phyloP scores from a whole-genome alignment of 2,113 vertebrate genomes.

The Takifugu flavidus region DNA sequence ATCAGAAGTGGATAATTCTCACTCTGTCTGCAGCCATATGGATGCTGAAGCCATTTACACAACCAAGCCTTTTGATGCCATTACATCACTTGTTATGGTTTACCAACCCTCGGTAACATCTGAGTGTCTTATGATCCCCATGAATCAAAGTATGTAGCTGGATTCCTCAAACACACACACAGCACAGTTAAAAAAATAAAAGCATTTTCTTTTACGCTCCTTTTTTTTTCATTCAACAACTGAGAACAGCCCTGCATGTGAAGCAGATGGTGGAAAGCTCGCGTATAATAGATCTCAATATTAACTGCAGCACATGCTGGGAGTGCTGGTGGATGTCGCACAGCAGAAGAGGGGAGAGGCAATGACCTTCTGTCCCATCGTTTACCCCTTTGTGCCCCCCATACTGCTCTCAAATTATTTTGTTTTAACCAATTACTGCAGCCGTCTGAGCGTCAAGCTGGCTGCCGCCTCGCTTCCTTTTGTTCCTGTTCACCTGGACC shows the following conservation, averaged over 20 bases:
- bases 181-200: slow-evolving; percentile 10
- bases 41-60: too few species aligned
- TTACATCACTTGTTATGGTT: slow-evolving; percentile 44
- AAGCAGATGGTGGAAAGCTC: slow-evolving; percentile 75
- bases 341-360: slow-evolving; percentile 71
- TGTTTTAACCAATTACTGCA: slow-evolving; percentile 81
- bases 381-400: slow-evolving; percentile 76
- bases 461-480: slow-evolving; percentile 64
- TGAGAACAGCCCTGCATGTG: slow-evolving; percentile 52
- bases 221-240: slow-evolving; percentile 26
- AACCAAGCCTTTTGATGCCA: slow-evolving; percentile 20
- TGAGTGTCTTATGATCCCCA: slow-evolving; percentile 21
- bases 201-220: slow-evolving; percentile 3
- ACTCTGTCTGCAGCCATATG: too few species aligned
- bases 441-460: slow-evolving; percentile 73
- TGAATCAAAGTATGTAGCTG: slow-evolving; percentile 32
- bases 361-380: slow-evolving; percentile 80
- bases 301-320: slow-evolving; percentile 77
- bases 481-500: slow-evolving; percentile 66
- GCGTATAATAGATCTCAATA: slow-evolving; percentile 79
- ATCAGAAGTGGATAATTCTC: too few species aligned
- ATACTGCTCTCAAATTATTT: slow-evolving; percentile 78
- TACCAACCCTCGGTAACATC: slow-evolving; percentile 24
- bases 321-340: slow-evolving; percentile 72
- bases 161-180: slow-evolving; percentile 21